These are phyloP conservation scores for Parotia lawesii DNA, from an alignment of 2,113 vertebrate genomes.

Conservation along the genomic window DNA sequence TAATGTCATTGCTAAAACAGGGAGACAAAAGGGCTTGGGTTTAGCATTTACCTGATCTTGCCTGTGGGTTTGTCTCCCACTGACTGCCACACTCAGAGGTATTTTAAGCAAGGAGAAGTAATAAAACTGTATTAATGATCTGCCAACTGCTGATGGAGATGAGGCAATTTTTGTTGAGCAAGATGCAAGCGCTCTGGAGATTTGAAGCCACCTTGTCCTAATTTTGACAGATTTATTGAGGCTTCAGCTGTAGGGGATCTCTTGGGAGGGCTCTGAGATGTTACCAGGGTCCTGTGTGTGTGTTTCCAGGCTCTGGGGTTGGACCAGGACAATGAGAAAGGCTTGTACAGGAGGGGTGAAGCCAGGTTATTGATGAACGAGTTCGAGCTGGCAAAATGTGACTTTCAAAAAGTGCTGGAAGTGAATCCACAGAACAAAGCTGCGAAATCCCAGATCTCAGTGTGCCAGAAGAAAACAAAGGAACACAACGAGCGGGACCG, in stretches of 20 bases:
- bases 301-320: conserved; percentile 83
- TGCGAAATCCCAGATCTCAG: conserved; percentile 80
- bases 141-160: background rate
- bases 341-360: conserved; percentile 87
- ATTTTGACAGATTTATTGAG: background rate
- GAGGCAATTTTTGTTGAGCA: background rate
- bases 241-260: background rate
- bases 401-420: conserved; percentile 88
- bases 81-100: background rate
- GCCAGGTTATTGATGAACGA: conserved; percentile 88
- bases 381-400: conserved; percentile 83
- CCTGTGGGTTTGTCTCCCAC: background rate
- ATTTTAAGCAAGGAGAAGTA: background rate
- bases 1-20: background rate
- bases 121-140: background rate
- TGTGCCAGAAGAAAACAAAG: conserved; percentile 88
- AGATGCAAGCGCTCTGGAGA: background rate
- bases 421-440: conserved; percentile 90
- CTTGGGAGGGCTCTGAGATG: background rate
- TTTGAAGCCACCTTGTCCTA: background rate
- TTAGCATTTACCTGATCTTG: background rate
- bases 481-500: conserved; percentile 92
- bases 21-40: background rate
- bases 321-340: conserved; percentile 89
- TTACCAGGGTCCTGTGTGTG: background rate